phyloP scores from a whole-genome alignment of 2,888 invertebrate genomes.

The Dynastes grantii region DNA sequence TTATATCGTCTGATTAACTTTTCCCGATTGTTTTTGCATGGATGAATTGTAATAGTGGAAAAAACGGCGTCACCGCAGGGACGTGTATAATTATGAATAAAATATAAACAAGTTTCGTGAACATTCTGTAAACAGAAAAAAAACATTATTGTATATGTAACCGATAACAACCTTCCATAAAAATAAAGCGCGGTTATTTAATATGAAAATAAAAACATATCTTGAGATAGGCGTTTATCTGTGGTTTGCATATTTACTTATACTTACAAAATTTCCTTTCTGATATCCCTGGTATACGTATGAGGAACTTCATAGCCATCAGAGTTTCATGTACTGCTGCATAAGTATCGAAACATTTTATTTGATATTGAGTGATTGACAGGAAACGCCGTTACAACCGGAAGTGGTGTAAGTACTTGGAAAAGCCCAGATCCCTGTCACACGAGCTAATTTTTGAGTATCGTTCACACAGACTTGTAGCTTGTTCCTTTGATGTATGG shows the following conservation, averaged over 20 bases:
- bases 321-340: neutral
- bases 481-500: no score
- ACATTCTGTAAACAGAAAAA: neutral
- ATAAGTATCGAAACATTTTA: neutral
- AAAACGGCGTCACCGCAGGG: neutral
- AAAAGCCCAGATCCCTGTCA: slow-evolving; percentile 10
- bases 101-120: neutral
- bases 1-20: no score
- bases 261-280: slow-evolving; percentile 43
- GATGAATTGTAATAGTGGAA: no score
- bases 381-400: slow-evolving; percentile 34
- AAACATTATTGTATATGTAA: neutral
- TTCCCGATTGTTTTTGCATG: no score
- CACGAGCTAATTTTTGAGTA: neutral
- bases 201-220: slow-evolving; percentile 33
- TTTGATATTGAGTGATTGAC: slow-evolving; percentile 27
- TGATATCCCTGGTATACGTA: slow-evolving; percentile 8
- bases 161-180: slow-evolving; percentile 22
- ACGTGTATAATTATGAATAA: neutral
- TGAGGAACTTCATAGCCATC: slow-evolving; percentile 18
- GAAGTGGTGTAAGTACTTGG: slow-evolving; percentile 39
- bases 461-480: no score
- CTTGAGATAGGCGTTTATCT: slow-evolving; percentile 39
- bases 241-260: slow-evolving; percentile 44
- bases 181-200: slow-evolving; percentile 27